Conservation (phyloP, 2,113 vertebrate genomes). For the Scartelaos histophorus region DNA sequence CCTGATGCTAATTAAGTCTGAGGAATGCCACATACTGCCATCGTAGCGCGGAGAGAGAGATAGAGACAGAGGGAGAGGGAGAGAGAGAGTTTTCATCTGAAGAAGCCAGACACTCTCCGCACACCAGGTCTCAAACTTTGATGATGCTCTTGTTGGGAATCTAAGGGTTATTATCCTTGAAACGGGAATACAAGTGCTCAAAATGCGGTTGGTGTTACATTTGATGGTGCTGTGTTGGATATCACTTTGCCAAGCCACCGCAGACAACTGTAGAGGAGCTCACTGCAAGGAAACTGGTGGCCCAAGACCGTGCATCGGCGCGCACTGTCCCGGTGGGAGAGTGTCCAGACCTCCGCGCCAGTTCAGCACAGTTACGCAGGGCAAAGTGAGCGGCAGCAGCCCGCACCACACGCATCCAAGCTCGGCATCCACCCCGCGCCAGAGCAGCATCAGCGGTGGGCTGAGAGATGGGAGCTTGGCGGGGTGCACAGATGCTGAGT, state of each 20-base stretch:
- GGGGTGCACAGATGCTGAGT: conserved; percentile 59
- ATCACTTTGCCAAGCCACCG: conserved; percentile 33
- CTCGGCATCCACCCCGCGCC: conserved; percentile 32
- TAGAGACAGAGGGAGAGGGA: conserved; percentile 40
- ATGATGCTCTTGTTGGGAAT: conserved; percentile 5
- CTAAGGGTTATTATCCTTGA: not conserved
- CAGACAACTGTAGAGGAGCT: conserved; percentile 69
- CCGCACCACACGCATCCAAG: conserved; percentile 44
- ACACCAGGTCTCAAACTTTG: not conserved
- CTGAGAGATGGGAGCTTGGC: conserved; percentile 25
- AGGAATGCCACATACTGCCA: conserved; percentile 75
- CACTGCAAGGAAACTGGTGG: conserved; percentile 65
- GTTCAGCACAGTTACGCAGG: conserved; percentile 52
- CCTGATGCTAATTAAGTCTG: conserved; percentile 80
- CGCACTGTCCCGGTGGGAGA: conserved; percentile 69
- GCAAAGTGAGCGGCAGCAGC: conserved; percentile 41
- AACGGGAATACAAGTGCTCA: not conserved
- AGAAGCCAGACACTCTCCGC: conserved; percentile 14
- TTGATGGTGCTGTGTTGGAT: conserved; percentile 55
- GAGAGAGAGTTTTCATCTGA: conserved; percentile 46
- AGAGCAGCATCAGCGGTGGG: conserved; percentile 30
- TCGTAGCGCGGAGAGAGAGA: conserved; percentile 45
- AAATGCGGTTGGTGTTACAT: conserved; percentile 57
- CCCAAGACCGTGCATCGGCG: conserved; percentile 72
- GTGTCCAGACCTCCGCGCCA: conserved; percentile 64